Base-by-base conservation (phyloP, 2,113 vertebrate genomes). In the Arizona elegans region DNA sequence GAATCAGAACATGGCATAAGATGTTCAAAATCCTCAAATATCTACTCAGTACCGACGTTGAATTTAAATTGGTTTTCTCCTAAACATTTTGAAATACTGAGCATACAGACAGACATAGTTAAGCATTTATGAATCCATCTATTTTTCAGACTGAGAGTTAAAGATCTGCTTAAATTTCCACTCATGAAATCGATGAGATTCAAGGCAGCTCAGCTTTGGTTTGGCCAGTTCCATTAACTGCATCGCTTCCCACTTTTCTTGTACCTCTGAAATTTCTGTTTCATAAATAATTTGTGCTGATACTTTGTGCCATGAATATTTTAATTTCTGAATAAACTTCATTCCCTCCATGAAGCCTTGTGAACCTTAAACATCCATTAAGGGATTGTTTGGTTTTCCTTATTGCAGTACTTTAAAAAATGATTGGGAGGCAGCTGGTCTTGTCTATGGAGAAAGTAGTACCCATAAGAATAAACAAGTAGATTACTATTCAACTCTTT, bases 281-380 rank as follows among this genome's bases (percentile, higher is more conserved):
- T 92, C 86, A 88, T 92, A 43, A 88, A 92, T 88, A 70, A 92
- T 92, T 70, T 92, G 59, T 88, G 86, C 86, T 87, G 52, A 70
- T 88, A 70, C 59, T 43, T 92, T 92, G 38, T 70, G 47, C 47
- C 33, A 92, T 88, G 91, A 65, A 92, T 92, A 92, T 75, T 65
- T 88, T 75, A 88, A 88, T 92, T 88, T 59, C 59, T 11, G 59
- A 33, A 62, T 88, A 47, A 88, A 88, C 23, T 88, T 23, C 53
- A 92, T 92, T 88, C 87, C 50, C 50, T 88, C 58, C 33, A 29
- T 55, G 26, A 43, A 50, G 52, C 70, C 62, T 88, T 21, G 47
- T 8, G 59, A 70, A 43, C 56, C 86, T 88, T 75, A 55, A 92
- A 65, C 70, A 88, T 55, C 91, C 86, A 88, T 92, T 92, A 92